Evolutionary conservation across 2,113 vertebrate genomes (phyloP).

Genomic region (Lycocorax pyrrhopterus): DNA sequence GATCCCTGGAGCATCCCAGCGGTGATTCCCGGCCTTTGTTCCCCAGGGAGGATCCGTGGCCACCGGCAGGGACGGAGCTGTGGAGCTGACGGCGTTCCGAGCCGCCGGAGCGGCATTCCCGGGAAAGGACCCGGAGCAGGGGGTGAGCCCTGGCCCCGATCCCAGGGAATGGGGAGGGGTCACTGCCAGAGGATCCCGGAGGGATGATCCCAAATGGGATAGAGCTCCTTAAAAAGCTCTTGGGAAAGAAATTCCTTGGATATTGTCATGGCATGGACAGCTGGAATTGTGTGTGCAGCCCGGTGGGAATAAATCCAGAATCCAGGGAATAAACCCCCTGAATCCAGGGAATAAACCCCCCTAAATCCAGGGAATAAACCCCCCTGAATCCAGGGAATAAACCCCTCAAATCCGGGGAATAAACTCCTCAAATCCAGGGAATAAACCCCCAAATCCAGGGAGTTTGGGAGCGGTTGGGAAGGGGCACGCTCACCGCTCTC

Average conservation of each 20-base stretch:
- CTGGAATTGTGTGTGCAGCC: background rate
- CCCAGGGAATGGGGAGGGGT: rapidly evolving
- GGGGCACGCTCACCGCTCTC: background rate
- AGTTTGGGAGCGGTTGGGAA: background rate
- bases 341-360: no score
- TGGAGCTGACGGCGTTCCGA: constrained; percentile 76
- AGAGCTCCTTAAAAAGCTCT: background rate
- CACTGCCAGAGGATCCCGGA: background rate
- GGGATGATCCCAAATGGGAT: background rate
- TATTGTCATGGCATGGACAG: rapidly evolving
- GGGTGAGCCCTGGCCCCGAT: constrained; percentile 4
- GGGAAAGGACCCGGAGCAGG: background rate
- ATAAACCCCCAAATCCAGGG: no score
- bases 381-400: no score
- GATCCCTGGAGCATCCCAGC: rapidly evolving
- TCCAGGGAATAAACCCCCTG: no score
- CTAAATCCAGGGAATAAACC: no score
- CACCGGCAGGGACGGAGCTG: constrained; percentile 19
- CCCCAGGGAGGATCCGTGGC: constrained; percentile 49
- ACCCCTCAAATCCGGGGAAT: no score
- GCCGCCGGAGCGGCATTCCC: background rate
- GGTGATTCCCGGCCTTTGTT: rapidly evolving
- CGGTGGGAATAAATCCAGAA: no score
- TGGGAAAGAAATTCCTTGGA: background rate
- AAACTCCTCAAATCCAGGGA: no score